Evolutionary conservation across 2,797 vertebrate species (phyloP), one percentile per base, ranked within the genome.

Genomic region (Knipowitschia caucasica): DNA sequence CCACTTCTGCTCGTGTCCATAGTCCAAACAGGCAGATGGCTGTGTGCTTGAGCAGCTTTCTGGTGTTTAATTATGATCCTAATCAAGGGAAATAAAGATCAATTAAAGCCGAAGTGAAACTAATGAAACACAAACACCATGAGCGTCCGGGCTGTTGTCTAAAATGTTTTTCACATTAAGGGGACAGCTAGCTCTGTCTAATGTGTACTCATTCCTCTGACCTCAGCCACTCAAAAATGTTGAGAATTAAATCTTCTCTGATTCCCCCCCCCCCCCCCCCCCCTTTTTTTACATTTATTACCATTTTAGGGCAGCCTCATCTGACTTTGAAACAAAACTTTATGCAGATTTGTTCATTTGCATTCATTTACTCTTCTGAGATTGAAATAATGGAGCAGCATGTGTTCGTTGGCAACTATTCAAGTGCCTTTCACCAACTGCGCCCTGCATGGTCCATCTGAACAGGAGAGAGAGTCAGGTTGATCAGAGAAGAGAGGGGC

Each of bases 81-180:
- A 89, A 89, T 89, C 85, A 85, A 76, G 83, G 86, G 89, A 89
- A 90, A 91, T 88, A 89, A 89, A 83, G 87, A 88, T 89, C 88
- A 89, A 88, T 91, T 90, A 90, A 88, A 87, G 84, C 70, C 56
- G 77, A 81, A 86, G 81, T 84, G 83, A 89, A 89, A 86, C 84
- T 88, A 90, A 90, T 90, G 83, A 88, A 89, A 86, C 55, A 67
- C 65, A 74, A 88, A 73, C 62, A 55, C 82, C 73, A 67, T 67
- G 69, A 84, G 84, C 80, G 64, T 77, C 67, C 59, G 67, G 83
- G 84, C 84, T 82, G 72, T 89, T 85, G 84, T 87, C 78, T 69
- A 74, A 70, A 84, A 78, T 73, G 77, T 75, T 80, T 64, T 64
- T 65, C 68, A 59, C 75, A 78, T 83, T 82, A 74, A 83, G 82